Percentiles rank a stretch among this genome's conserved stretches.
Conservation (phyloP, 1,140 invertebrate genomes). For the Bombus superbus region DNA sequence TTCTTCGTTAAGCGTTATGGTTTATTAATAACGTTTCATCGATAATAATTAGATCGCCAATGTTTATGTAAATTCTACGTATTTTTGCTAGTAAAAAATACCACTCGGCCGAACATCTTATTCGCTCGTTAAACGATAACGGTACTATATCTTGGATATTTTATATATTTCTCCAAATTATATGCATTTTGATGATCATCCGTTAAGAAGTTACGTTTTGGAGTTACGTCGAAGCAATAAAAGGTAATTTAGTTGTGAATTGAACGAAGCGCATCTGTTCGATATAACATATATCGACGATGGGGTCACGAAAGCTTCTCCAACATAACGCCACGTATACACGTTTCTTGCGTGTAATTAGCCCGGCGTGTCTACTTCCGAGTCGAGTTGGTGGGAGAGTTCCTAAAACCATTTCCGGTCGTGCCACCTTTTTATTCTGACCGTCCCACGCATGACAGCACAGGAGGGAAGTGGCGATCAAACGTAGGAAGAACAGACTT, state of each 20-base stretch:
- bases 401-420: conserved; percentile 80
- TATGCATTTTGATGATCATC: background rate
- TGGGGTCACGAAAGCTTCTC: conserved; percentile 42
- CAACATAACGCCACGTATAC: conserved; percentile 42
- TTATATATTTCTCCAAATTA: too few species aligned
- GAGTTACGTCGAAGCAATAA: too few species aligned
- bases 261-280: background rate
- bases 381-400: conserved; percentile 71
- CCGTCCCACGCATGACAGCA: conserved; percentile 75
- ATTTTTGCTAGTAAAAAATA: too few species aligned
- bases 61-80: too few species aligned
- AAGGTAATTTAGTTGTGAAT: background rate
- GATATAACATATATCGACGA: background rate
- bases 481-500: conserved; percentile 66
- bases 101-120: too few species aligned
- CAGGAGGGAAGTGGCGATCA: conserved; percentile 72
- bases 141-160: too few species aligned
- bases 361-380: conserved; percentile 76
- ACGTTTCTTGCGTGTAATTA: conserved; percentile 76
- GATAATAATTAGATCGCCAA: background rate
- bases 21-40: background rate
- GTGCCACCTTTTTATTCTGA: conserved; percentile 74
- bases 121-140: too few species aligned
- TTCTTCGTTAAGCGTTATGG: background rate
- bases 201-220: background rate